Evolutionary conservation across 37 sponge, comb jelly and placozoan species (phyloP), one percentile per base, ranked within the genome.

Genomic region (Amphimedon queenslandica): DNA sequence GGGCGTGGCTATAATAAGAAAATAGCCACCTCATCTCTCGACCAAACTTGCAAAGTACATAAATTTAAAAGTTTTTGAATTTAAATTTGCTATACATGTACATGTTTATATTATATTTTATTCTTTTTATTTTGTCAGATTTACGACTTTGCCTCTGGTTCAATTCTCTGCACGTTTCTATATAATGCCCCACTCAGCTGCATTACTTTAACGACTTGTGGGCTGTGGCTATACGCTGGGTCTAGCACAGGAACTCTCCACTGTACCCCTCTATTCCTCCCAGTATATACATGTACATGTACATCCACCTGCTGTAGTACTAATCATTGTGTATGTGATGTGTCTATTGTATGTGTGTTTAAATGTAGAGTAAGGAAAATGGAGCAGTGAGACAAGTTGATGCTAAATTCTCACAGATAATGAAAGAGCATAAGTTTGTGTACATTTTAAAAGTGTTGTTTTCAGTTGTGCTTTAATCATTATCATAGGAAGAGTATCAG

Each of bases 11-110:
- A 66, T 29, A 28, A 38, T 27, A 39, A 61, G 34, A 76, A 93
- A 36, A 73, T 96, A 13, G 79, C 76, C 64, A 87, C 96, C 36
- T 58, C 64, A 20, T 89, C 90, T n/a, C 71, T 92, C 33, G 96
- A 96, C 63, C 82, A 90, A 27, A 93, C 96, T 4, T 96, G 94
- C 66, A 92, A 96, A 57, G 94, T 92, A 53, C 36, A 1, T 4
- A 56, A 18, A 35, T 56, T 31, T 34, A 58, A 37, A 3, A 5
- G n/a, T 57, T 35, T 41, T 23, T 1, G 16, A 27, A 5, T 64
- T 39, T 25, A 36, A 39, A 1, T 27, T 36, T 34, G 67, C 30
- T 6, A 29, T 24, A 1, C 65, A 75, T 30, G 10, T 2, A 2
- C 55, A 30, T 10, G 1, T 43, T 28, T 29, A 28, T 25, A 4